A percentile compares a stretch with the other conserved stretches of the same genome.
Conservation (phyloP, 2,888 invertebrate species). For the Melinopterus prodromus region DNA sequence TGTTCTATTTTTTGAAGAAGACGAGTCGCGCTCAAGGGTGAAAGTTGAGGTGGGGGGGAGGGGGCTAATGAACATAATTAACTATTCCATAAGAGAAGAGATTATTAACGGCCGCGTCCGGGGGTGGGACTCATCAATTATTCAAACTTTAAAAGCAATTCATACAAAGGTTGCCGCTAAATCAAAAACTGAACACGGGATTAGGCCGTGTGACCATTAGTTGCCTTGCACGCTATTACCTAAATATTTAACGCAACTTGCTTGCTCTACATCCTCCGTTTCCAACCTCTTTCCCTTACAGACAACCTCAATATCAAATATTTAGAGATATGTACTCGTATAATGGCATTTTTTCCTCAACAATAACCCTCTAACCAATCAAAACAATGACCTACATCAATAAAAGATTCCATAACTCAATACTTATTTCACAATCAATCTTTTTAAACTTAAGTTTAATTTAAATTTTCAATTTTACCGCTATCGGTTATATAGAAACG, state of each 20-base stretch:
- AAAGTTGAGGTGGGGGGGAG: slow-evolving; percentile 40
- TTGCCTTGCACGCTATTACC: neutral
- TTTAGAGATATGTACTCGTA: neutral
- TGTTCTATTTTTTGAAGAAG: slow-evolving; percentile 40
- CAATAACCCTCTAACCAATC: neutral
- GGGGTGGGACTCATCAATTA: slow-evolving; percentile 53
- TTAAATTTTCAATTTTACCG: neutral
- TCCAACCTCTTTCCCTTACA: neutral
- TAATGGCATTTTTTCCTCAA: neutral
- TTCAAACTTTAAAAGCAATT: slow-evolving; percentile 55
- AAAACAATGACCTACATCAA: neutral
- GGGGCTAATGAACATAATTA: slow-evolving; percentile 34
- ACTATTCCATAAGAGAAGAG: slow-evolving; percentile 40
- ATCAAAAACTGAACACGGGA: slow-evolving; percentile 45
- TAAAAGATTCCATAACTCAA: neutral
- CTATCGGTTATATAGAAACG: neutral
- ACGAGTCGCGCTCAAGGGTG: slow-evolving; percentile 17
- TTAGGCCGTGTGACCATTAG: neutral
- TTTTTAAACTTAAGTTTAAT: no score
- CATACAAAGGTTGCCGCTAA: slow-evolving; percentile 48
- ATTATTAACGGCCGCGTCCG: slow-evolving; percentile 28
- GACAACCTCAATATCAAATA: neutral
- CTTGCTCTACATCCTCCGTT: neutral
- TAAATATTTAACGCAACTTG: slow-evolving; percentile 7
- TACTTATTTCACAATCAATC: no score